Percentiles rank a stretch among this genome's conserved stretches.
These are phyloP conservation scores for Myotis daubentonii DNA, from an alignment of 2,797 vertebrate species.

Conservation along the genomic window DNA sequence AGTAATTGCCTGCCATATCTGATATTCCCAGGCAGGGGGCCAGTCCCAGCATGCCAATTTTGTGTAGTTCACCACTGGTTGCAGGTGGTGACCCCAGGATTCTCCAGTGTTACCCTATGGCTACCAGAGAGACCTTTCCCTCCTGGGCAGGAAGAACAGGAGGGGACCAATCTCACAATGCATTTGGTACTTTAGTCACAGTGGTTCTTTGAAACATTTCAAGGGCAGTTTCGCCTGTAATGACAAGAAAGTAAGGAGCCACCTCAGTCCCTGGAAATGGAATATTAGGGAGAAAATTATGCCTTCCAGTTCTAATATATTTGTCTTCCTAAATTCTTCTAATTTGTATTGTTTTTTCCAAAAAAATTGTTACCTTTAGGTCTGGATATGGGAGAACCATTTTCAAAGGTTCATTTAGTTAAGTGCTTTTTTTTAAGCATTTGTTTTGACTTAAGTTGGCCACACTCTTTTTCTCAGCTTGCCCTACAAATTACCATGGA, in stretches of 20 bases:
- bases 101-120: not conserved
- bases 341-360: not conserved
- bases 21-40: not conserved
- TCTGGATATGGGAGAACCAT: not conserved
- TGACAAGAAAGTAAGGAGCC: not conserved
- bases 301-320: not conserved
- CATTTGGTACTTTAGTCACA: not conserved
- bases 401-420: slow-evolving; percentile 39
- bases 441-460: slow-evolving; percentile 44
- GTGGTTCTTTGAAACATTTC: not conserved
- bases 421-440: slow-evolving; percentile 60
- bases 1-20: not conserved
- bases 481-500: not conserved
- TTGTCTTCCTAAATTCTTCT: slow-evolving; percentile 23
- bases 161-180: not conserved
- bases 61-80: not conserved
- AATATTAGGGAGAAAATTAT: not conserved
- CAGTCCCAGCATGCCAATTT: not conserved
- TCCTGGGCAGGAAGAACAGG: not conserved
- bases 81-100: not conserved
- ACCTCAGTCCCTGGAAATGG: not conserved
- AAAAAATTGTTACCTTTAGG: not conserved
- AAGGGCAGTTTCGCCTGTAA: not conserved
- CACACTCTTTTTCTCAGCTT: slow-evolving; percentile 45
- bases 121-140: not conserved